phyloP scores from a whole-genome alignment of 37 sponge, comb jelly and placozoan genomes.

The Ephydatia muelleri region DNA sequence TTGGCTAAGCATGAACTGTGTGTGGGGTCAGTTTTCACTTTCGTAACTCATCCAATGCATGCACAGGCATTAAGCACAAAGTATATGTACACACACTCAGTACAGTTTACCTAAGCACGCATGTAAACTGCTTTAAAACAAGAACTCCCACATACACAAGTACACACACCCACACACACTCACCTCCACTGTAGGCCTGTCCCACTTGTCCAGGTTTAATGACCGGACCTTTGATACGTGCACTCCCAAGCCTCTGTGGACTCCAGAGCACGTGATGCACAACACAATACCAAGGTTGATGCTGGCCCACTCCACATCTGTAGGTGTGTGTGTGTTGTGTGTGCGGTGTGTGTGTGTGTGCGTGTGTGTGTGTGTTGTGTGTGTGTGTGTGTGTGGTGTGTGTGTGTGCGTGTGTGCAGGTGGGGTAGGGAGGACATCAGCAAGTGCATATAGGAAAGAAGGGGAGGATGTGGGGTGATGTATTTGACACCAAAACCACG shows the following conservation, averaged over 20 bases:
- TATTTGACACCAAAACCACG: too few relatives aligned
- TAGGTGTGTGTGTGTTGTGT: too few relatives aligned
- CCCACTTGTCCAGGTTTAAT: constrained; percentile 84
- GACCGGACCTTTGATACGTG: constrained; percentile 91
- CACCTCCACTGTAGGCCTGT: constrained; percentile 62
- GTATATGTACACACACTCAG: neutral
- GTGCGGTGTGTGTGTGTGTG: too few relatives aligned
- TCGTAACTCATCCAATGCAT: too few relatives aligned
- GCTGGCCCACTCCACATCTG: constrained; percentile 92
- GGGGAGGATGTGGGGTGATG: too few relatives aligned
- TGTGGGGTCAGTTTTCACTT: neutral
- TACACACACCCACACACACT: neutral
- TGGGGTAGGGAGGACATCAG: neutral
- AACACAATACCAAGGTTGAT: constrained; percentile 85
- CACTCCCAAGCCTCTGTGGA: constrained; percentile 85
- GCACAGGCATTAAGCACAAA: neutral
- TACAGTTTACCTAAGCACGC: neutral
- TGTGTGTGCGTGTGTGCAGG: too few relatives aligned
- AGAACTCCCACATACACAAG: neutral
- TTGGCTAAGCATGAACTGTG: constrained; percentile 78
- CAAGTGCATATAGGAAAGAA: too few relatives aligned
- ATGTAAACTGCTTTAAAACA: neutral
- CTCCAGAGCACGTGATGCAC: constrained; percentile 90
- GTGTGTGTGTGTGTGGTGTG: too few relatives aligned
- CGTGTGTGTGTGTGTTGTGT: too few relatives aligned